phyloP scores from a whole-genome alignment of 2,888 invertebrate genomes.

The Meiosimyza platycephala region DNA sequence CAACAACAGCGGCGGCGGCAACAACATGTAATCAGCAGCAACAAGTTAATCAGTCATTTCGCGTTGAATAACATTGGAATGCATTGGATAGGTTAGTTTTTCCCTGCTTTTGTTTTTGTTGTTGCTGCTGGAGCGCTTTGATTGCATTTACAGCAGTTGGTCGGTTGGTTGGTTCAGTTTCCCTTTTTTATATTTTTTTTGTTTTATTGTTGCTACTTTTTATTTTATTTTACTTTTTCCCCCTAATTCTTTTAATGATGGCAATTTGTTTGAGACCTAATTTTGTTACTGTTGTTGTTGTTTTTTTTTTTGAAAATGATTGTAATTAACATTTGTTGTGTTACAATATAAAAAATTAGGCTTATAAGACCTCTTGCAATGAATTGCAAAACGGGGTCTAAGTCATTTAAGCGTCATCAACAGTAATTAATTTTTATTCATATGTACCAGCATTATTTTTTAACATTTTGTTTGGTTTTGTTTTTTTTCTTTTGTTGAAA shows the following conservation, averaged over 20 bases:
- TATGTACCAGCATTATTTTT: too few relatives aligned
- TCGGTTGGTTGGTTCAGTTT: constrained; percentile 9
- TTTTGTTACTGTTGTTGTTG: constrained; percentile 6
- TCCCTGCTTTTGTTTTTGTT: constrained; percentile 10
- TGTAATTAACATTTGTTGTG: not conserved
- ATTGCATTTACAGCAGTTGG: constrained; percentile 17
- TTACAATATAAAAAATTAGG: constrained; percentile 17
- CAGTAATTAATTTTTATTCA: too few relatives aligned
- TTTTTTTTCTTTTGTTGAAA: too few relatives aligned
- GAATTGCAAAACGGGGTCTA: too few relatives aligned
- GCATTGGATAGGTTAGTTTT: constrained; percentile 32
- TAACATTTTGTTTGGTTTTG: too few relatives aligned
- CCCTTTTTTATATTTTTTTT: constrained; percentile 7
- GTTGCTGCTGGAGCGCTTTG: constrained; percentile 11
- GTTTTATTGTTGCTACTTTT: not conserved
- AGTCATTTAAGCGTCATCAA: too few relatives aligned
- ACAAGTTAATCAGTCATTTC: constrained; percentile 44
- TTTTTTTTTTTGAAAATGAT: constrained; percentile 23
- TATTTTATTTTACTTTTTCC: constrained; percentile 12
- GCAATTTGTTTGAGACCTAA: constrained; percentile 23
- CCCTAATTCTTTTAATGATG: constrained; percentile 24
- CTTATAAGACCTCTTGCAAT: constrained; percentile 13
- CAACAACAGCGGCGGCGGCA: constrained; percentile 21
- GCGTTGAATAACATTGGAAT: constrained; percentile 18
- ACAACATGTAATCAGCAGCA: constrained; percentile 35